Conservation (phyloP, 23 tunicate genomes). For the Styela clava region DNA sequence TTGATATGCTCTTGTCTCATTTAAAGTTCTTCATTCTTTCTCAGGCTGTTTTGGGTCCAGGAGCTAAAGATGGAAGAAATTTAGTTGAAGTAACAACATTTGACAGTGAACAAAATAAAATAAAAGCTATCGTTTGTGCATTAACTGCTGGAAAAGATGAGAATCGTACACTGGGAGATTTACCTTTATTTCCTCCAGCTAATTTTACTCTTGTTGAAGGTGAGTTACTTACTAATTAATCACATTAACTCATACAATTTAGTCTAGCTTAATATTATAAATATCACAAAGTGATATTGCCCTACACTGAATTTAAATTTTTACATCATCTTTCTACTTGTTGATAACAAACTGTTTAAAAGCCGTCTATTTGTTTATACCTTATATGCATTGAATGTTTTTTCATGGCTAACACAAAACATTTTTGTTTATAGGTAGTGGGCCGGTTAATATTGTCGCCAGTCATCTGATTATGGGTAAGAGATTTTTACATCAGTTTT, state of each 20-base stretch:
- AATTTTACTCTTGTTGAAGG: constrained; percentile 78
- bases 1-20: no score
- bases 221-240: neutral
- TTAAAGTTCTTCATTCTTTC: neutral
- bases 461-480: constrained; percentile 78
- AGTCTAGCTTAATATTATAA: no score
- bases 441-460: constrained; percentile 73
- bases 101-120: constrained; percentile 58
- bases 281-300: no score
- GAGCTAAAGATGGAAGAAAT: constrained; percentile 71
- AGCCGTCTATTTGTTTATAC: no score
- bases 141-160: constrained; percentile 51
- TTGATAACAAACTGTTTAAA: no score
- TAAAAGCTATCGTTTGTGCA: constrained; percentile 71
- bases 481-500: no score
- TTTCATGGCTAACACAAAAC: neutral
- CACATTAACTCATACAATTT: no score
- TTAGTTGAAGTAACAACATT: constrained; percentile 73
- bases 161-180: constrained; percentile 54
- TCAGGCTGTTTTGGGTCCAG: constrained; percentile 74
- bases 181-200: constrained; percentile 79
- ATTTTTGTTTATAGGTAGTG: constrained; percentile 48
- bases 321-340: no score
- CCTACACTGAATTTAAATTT: no score
- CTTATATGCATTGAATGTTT: no score